A percentile compares a stretch with the other conserved stretches of the same genome.
Evolutionary conservation across 2,797 vertebrate species (phyloP).

Genomic region (Tragopan temminckii): DNA sequence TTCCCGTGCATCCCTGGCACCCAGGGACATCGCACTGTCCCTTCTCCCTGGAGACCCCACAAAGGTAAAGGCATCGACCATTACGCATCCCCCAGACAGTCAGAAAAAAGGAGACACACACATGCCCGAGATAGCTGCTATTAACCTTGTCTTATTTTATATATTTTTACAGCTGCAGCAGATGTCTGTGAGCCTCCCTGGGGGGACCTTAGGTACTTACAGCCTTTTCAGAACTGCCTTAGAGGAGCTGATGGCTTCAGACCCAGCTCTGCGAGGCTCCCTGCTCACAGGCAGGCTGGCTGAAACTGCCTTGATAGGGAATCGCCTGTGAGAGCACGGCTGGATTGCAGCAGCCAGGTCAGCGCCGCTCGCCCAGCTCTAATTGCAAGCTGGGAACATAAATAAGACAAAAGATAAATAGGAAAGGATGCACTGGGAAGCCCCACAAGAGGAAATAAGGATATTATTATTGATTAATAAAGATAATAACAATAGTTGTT

Average conservation of each 20-base stretch:
- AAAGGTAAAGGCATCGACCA: background rate
- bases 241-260: background rate
- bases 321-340: accelerated
- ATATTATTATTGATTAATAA: slow-evolving; percentile 50
- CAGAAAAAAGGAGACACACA: background rate
- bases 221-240: slow-evolving; percentile 35
- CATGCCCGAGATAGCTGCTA: background rate
- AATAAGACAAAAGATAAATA: slow-evolving; percentile 30
- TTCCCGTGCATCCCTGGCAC: background rate
- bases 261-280: accelerated
- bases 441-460: slow-evolving; percentile 21
- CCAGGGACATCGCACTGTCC: background rate
- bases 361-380: accelerated
- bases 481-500: background rate
- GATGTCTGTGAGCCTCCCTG: slow-evolving; percentile 29
- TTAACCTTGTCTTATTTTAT: slow-evolving; percentile 56
- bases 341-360: background rate
- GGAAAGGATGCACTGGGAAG: slow-evolving; percentile 12
- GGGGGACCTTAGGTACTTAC: background rate
- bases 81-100: background rate
- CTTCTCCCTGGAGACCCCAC: background rate
- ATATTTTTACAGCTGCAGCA: slow-evolving; percentile 42
- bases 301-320: background rate
- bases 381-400: background rate
- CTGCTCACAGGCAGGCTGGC: background rate